Evolutionary conservation across 2,113 vertebrate genomes (phyloP).

Genomic region (Eublepharis macularius): DNA sequence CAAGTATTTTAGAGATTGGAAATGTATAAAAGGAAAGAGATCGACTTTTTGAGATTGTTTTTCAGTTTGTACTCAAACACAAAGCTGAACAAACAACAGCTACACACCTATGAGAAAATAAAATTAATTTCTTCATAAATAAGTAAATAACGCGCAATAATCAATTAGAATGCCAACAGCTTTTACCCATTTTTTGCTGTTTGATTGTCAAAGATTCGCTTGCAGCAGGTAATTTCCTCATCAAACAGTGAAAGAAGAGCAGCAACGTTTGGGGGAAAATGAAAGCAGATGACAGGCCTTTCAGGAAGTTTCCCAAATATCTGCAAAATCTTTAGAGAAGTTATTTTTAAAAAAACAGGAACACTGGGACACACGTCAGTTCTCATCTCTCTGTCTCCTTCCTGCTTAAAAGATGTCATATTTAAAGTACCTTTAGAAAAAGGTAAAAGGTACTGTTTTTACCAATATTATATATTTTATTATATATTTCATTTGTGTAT

Average conservation of each 20-base stretch:
- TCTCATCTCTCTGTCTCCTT: background rate
- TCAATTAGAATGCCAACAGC: conserved; percentile 7
- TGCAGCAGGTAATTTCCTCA: conserved; percentile 74
- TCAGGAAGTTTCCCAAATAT: conserved; percentile 76
- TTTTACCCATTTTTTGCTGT: conserved; percentile 66
- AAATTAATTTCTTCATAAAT: background rate
- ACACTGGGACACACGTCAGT: background rate
- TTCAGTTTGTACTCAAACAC: background rate
- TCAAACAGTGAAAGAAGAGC: conserved; percentile 75
- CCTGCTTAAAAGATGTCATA: background rate
- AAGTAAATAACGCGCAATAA: background rate
- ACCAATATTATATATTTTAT: background rate
- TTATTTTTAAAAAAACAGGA: background rate
- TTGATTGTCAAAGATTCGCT: conserved; percentile 74
- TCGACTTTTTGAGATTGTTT: background rate
- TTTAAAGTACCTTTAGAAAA: background rate
- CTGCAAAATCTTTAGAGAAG: conserved; percentile 67
- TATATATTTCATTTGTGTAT: background rate
- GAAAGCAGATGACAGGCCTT: conserved; percentile 69
- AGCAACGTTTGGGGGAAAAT: conserved; percentile 73
- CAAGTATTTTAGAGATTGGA: background rate
- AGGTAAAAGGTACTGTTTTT: background rate
- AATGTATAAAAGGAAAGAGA: background rate
- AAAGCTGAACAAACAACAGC: background rate
- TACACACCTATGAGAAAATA: background rate